Base-by-base conservation (phyloP, 2,797 vertebrate genomes). In the Tokudaia muenninki region DNA sequence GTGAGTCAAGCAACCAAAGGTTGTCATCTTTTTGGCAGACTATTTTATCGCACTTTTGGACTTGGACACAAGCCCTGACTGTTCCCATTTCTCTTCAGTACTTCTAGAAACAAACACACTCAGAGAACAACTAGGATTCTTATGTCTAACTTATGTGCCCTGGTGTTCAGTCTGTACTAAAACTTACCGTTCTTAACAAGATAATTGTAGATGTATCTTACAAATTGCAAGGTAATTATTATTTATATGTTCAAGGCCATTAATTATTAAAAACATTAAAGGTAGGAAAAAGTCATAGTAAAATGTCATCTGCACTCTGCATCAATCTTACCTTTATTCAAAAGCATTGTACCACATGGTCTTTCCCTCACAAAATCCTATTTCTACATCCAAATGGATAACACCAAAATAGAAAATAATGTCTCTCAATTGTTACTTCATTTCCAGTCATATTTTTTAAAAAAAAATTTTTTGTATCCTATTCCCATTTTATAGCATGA, bases 201-300 rank as follows among this genome's bases (percentile, higher is more conserved):
- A 24, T 47, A 93, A 22, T 1, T 11, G 8, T 63, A 16, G 1
- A 19, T 70, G 13, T 17, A 86, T 52, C 2, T 59, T 59, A 59
- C 11, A 57, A 75, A 93, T 34, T 24, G 4, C 75, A n/a, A 93
- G 11, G 16, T 24, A 19, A 7, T 90, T 83, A 13, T 79, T 87
- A 91, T 21, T 59, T 11, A 81, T 24, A 63, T 83, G 70, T 59
- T 59, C 47, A 87, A 79, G 19, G n/a, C 6, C 44, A 44, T 22
- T 75, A 34, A 92, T 90, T 84, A 86, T 77, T 77, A 21, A 88
- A 86, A 91, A 74, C 47, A 87, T 75, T 80, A 16, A 80, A 26
- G 13, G 14, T 12, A 55, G 4, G 63, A 7, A 79, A 86, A 78
- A 59, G 21, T 55, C 17, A 52, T 65, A 31, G 17, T 78, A 31